Evolutionary conservation across 1,140 invertebrate species (phyloP), one percentile per base, ranked within the genome.

Genomic region (Lepidurus packardi): DNA sequence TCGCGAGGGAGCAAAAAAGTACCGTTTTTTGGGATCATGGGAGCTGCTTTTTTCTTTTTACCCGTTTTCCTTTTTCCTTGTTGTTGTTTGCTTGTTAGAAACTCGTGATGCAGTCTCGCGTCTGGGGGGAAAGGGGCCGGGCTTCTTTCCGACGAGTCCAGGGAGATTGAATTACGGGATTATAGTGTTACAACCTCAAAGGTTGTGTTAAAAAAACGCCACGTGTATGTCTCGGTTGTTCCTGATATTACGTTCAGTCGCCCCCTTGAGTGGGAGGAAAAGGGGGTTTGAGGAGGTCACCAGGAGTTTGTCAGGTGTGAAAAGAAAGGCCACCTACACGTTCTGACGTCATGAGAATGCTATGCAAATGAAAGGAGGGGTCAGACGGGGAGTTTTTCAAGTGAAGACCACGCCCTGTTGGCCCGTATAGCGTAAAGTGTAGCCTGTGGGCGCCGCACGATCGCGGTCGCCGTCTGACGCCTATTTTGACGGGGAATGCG

Each of bases 401-500:
- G 16, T 16, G 6, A 16, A 65, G 21, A n/a, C 53, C 53, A 65
- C 53, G 53, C 53, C 53, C 21, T 65, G 53, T 65, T 65, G 53
- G 53, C 53, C 53, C 53, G 53, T 65, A 21, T 21, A 65, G 21
- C 53, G 53, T 65, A 13, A 65, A 65, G 53, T 65, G n/a, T 65
- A 13, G 53, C 53, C 53, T 16, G 8, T 65, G 53, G 53, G 53
- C n/a, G 53, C 53, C 21, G 53, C 53, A 65, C n/a, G 53, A 65
- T 65, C 21, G 53, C 53, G 53, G 53, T 65, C n/a, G 53, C 13
- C 53, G 53, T 65, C 53, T 65, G 53, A 13, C 13, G 53, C 53
- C 9, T 65, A 65, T 65, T 65, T 65, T 65, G 53, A 65, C 53
- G 53, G 53, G 53, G 53, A 65, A 21, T 65, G 3, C 53, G 53